Base-by-base conservation (phyloP, 2,113 vertebrate genomes). In the Porphyrio hochstetteri region DNA sequence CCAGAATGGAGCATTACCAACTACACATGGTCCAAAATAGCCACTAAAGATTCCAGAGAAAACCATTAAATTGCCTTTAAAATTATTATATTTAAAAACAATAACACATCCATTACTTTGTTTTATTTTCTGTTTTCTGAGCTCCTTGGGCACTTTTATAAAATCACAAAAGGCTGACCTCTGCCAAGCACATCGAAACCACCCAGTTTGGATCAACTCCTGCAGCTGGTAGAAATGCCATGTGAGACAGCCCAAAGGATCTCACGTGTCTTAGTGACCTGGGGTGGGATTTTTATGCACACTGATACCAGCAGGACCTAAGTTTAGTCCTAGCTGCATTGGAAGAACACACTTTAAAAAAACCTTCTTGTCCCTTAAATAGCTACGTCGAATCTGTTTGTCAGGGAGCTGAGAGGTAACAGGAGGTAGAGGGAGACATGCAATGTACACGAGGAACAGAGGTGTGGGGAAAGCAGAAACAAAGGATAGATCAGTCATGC, bases 121-220 rank as follows among this genome's bases (percentile, higher is more conserved):
- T 15, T 75, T 74, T 35, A 31, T 24, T 56, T 78, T 90, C 31
- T 46, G 27, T n/a, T 40, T 84, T 75, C 61, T 76, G 60, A 56
- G 28, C 8, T 86, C 59, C 52, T 64, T 74, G 33, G 23, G 15
- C 4, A 50, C 15, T 75, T 74, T 19, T 38, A 64, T 14, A 88
- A 82, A 77, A 57, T 44, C 44, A 55, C 19, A 6, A 17, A 82
- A 52, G 5, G 3, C 0, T 72, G 36, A 70, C 7, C 28, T 13
- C 25, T 65, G 44, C 23, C 40, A 78, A 53, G 40, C 17, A 9
- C 44, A 20, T 1, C 0, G 1, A 55, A 5, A 10, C 33, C 16
- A 70, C 42, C 15, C 42, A 68, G 69, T 52, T 68, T 0, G 0
- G 19, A 25, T 0, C 4, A 7, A 31, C 16, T 61, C 18, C 44